Base-by-base conservation (phyloP, 1,140 invertebrate species). In the Mercenaria mercenaria region DNA sequence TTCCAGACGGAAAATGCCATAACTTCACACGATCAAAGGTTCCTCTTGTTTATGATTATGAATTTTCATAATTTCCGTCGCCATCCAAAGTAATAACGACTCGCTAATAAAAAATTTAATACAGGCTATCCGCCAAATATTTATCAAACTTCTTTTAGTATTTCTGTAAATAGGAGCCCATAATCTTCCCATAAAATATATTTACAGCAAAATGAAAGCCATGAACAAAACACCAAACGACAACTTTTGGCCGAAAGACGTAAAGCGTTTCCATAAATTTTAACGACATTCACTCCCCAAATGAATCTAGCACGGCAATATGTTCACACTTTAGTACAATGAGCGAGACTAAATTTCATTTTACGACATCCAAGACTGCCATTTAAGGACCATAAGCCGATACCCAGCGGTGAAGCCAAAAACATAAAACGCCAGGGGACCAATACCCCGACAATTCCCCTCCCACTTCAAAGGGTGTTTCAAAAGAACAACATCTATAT, bases 11-110 rank as follows among this genome's bases (percentile, higher is more conserved):
- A 34, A 43, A 26, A 20, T 20, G 18, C 64, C 67, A 72, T 72
- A 72, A 85, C 64, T 85, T 50, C 11, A 32, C 0, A 10, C 26
- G 85, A 87, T 88, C 86, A 88, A 88, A 88, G 86, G 26, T 15
- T 18, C 29, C 23, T 43, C 37, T 52, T n/a, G 39, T 88, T 88
- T 88, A 88, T 81, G 56, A 47, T 69, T 79, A 69, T 80, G 69
- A 81, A 50, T 81, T 88, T 88, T 88, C 76, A 88, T 88, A 88
- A 88, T 52, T 69, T 56, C 37, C 61, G 86, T 88, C 86, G 86
- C 77, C 86, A 88, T 41, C 32, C 56, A 39, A 52, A 34, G 76
- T 59, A 81, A 77, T 88, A 79, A 88, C 43, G 37, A 43, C 32
- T 23, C 3, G 37, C 76, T 43, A 56, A 81, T 88, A 88, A 88